phyloP scores from a whole-genome alignment of 2,888 invertebrate species.

The Mesochorus sp. region DNA sequence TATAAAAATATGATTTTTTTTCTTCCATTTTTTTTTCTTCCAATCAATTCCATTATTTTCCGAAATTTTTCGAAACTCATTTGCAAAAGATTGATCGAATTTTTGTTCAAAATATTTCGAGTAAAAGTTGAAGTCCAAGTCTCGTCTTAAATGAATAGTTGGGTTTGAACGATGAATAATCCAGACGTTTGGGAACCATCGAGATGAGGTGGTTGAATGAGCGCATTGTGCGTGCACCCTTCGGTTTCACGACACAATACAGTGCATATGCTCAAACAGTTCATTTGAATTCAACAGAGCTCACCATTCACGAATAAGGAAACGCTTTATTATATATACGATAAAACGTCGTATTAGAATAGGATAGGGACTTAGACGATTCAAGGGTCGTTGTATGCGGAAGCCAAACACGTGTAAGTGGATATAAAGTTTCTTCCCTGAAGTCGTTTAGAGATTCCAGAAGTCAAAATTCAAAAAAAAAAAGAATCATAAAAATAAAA shows the following conservation, averaged over 20 bases:
- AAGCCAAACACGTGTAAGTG: slow-evolving; percentile 23
- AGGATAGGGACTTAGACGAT: slow-evolving; percentile 40
- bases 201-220: slow-evolving; percentile 72
- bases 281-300: slow-evolving; percentile 76
- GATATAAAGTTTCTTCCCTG: neutral
- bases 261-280: slow-evolving; percentile 23
- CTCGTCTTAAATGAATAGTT: slow-evolving; percentile 49
- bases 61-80: no score
- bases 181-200: slow-evolving; percentile 61
- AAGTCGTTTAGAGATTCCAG: no score
- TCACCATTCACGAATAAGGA: slow-evolving; percentile 71
- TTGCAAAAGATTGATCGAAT: neutral
- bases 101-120: no score
- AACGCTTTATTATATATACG: slow-evolving; percentile 21
- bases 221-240: slow-evolving; percentile 74
- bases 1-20: neutral
- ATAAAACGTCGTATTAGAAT: slow-evolving; percentile 26
- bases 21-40: neutral
- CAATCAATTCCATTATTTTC: neutral
- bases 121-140: slow-evolving; percentile 26
- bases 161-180: slow-evolving; percentile 36
- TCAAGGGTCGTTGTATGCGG: slow-evolving; percentile 15
- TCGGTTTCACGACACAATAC: slow-evolving; percentile 58
- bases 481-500: neutral
- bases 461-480: neutral